phyloP scores from a whole-genome alignment of 1,140 invertebrate genomes.

The Chelonus insularis region DNA sequence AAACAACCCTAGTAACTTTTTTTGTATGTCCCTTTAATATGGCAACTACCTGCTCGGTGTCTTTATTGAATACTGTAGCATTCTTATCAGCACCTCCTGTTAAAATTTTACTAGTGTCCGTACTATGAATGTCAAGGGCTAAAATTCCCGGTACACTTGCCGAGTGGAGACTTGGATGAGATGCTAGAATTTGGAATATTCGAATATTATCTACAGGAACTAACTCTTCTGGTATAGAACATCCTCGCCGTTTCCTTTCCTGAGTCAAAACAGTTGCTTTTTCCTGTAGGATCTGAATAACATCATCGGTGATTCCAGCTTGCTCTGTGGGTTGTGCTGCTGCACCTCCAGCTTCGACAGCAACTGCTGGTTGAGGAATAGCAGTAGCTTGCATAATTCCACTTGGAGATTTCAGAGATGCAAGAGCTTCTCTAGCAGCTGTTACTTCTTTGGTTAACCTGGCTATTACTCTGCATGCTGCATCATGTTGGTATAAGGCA shows the following conservation, averaged over 20 bases:
- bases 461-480: conserved; percentile 97
- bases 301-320: conserved; percentile 86
- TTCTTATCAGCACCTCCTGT: conserved; percentile 98
- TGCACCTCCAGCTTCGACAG: conserved; percentile 75
- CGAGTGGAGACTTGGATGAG: conserved; percentile 95
- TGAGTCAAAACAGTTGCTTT: conserved; percentile 94
- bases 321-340: conserved; percentile 82
- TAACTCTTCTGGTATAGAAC: conserved; percentile 93
- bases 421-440: conserved; percentile 94
- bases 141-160: conserved; percentile 96
- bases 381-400: conserved; percentile 66
- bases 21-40: conserved; percentile 94
- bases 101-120: conserved; percentile 90
- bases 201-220: conserved; percentile 83
- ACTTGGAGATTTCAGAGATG: conserved; percentile 95
- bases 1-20: conserved; percentile 81
- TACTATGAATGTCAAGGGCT: conserved; percentile 87
- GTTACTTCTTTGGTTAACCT: conserved; percentile 97
- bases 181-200: conserved; percentile 81
- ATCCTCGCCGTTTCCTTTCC: conserved; percentile 92
- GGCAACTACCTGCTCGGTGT: conserved; percentile 95
- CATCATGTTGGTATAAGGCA: conserved; percentile 94
- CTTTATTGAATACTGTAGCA: conserved; percentile 97
- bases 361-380: conserved; percentile 71
- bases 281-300: conserved; percentile 88